These are phyloP conservation scores for Dicyrtoma fusca DNA, from an alignment of 2,888 invertebrate species.

Conservation along the genomic window DNA sequence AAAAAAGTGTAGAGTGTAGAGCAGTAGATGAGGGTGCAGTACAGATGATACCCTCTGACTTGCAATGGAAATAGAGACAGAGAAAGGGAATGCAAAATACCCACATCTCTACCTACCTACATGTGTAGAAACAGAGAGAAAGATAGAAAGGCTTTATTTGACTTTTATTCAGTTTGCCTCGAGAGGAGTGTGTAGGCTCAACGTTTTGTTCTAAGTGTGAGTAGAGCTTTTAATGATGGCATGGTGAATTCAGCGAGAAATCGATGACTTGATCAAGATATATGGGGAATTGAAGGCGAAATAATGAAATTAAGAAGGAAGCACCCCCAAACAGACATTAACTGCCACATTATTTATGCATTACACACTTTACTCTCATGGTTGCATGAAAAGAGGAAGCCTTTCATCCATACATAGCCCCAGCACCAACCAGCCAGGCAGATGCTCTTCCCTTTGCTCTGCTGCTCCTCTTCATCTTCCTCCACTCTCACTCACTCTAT, in stretches of 20 bases:
- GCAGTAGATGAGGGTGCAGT: too few relatives aligned
- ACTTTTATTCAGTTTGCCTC: not conserved
- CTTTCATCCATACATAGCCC: not conserved
- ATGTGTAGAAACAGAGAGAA: too few relatives aligned
- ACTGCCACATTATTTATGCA: conserved; percentile 56
- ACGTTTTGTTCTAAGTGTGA: conserved; percentile 26
- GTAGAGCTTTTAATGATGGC: conserved; percentile 57
- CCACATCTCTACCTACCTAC: too few relatives aligned
- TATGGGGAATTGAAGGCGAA: conserved; percentile 55
- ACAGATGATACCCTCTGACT: too few relatives aligned
- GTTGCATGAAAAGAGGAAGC: conserved; percentile 14
- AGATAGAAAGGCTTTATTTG: not conserved
- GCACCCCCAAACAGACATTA: conserved; percentile 56
- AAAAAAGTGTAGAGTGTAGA: too few relatives aligned
- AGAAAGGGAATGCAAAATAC: too few relatives aligned
- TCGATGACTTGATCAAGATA: conserved; percentile 57
- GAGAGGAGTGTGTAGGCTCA: not conserved
- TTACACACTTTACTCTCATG: conserved; percentile 41
- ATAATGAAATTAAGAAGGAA: conserved; percentile 56
- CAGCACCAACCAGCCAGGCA: conserved; percentile 11
- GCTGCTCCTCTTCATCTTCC: not conserved
- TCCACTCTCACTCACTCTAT: conserved; percentile 2
- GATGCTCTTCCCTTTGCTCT: conserved; percentile 23
- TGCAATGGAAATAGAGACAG: not conserved
- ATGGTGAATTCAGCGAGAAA: conserved; percentile 55